Evolutionary conservation across 2,113 vertebrate genomes (phyloP).

Genomic region (Neofelis nebulosa): DNA sequence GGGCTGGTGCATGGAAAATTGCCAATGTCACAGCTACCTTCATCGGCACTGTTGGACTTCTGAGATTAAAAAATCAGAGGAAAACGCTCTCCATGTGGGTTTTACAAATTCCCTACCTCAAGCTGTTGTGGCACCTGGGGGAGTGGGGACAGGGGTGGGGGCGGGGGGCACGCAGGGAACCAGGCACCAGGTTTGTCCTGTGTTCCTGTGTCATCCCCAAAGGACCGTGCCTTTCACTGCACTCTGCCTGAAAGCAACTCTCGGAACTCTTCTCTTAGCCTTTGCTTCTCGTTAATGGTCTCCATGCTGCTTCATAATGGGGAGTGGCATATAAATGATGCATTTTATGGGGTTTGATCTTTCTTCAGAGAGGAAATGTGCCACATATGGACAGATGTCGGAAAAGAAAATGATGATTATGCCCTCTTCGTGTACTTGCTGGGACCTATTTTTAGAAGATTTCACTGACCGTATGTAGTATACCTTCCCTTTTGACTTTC

Average conservation of each 20-base stretch:
- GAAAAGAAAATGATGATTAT: constrained; percentile 32
- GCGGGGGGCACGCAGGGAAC: constrained; percentile 49
- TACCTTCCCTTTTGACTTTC: background rate
- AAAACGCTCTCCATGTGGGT: constrained; percentile 86
- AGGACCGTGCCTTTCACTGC: constrained; percentile 85
- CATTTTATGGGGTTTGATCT: constrained; percentile 94
- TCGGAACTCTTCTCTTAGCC: constrained; percentile 87
- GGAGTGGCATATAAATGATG: constrained; percentile 93
- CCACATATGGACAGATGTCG: constrained; percentile 85
- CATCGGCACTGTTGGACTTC: constrained; percentile 93
- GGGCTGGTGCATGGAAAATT: constrained; percentile 99
- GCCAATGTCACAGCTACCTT: constrained; percentile 99
- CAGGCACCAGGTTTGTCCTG: constrained; percentile 83
- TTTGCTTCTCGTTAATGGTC: constrained; percentile 91
- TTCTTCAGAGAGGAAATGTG: constrained; percentile 89
- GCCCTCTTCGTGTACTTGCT: constrained; percentile 2
- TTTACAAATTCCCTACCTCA: constrained; percentile 89
- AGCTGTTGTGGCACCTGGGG: constrained; percentile 86
- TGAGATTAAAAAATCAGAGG: constrained; percentile 85
- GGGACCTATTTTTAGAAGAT: constrained; percentile 55
- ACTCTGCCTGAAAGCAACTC: constrained; percentile 86
- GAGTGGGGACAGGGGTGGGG: constrained; percentile 66
- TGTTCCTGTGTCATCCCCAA: constrained; percentile 84
- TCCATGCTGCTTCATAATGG: constrained; percentile 92
- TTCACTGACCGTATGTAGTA: constrained; percentile 5